phyloP scores from a whole-genome alignment of 2,113 vertebrate species.

The Tonatia bakeri region DNA sequence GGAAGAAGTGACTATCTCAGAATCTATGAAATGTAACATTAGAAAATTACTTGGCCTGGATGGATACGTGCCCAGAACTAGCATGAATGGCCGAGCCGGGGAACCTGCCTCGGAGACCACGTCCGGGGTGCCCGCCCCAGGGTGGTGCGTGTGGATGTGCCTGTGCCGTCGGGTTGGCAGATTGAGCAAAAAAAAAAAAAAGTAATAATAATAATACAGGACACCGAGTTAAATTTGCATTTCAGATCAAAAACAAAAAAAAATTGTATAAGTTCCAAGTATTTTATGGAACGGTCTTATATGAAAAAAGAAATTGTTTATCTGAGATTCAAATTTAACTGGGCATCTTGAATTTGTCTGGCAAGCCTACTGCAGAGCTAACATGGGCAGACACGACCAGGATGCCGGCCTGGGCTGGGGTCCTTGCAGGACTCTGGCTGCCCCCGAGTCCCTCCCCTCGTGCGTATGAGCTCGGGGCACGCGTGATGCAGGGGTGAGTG shows the following conservation, averaged over 20 bases:
- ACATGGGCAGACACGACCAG: neutral
- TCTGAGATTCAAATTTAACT: neutral
- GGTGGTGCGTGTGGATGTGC: neutral
- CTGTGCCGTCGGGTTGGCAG: neutral
- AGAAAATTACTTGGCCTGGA: neutral
- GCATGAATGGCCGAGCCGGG: fast-evolving
- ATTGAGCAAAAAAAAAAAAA: neutral
- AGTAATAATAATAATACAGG: neutral
- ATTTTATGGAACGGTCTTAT: neutral
- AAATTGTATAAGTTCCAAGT: neutral
- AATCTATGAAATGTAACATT: neutral
- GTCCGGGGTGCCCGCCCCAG: neutral
- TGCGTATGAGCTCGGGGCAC: neutral
- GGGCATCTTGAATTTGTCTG: neutral
- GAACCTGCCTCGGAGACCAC: neutral
- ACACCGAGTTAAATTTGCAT: neutral
- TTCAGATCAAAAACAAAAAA: neutral
- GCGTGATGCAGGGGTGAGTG: neutral
- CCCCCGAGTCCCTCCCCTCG: neutral
- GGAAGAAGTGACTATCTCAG: neutral
- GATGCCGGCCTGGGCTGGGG: too few relatives aligned
- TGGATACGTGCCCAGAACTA: neutral
- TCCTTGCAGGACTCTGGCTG: neutral
- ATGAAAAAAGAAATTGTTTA: neutral
- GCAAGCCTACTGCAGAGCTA: neutral